phyloP scores from a whole-genome alignment of 2,797 vertebrate species.

The Hemitrygon akajei region DNA sequence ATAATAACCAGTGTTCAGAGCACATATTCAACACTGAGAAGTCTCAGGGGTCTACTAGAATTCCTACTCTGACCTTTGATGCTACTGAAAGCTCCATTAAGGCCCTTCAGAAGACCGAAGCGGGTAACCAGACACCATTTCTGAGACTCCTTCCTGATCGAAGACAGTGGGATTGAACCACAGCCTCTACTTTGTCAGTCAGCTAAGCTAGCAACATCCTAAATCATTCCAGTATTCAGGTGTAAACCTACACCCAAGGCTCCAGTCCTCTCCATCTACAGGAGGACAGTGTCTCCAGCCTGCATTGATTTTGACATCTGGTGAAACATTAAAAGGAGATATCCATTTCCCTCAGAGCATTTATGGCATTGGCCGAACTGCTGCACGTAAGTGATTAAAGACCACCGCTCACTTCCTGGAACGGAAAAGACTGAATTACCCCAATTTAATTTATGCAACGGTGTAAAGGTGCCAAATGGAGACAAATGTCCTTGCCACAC shows the following conservation, averaged over 20 bases:
- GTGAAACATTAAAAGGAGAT: neutral
- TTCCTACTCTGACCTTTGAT: neutral
- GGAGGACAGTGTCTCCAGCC: neutral
- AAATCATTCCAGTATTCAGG: neutral
- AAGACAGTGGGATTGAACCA: neutral
- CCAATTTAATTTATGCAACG: neutral
- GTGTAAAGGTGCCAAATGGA: neutral
- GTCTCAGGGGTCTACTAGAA: neutral
- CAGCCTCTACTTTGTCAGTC: neutral
- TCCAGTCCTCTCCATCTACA: neutral
- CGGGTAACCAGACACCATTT: neutral
- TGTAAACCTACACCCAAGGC: neutral
- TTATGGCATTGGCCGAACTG: neutral
- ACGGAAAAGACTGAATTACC: neutral
- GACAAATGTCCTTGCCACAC: neutral
- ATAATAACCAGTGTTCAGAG: neutral
- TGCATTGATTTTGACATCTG: slow-evolving; percentile 11
- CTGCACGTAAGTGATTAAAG: neutral
- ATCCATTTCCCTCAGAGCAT: neutral
- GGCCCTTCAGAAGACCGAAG: neutral
- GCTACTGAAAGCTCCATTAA: neutral
- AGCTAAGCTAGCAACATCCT: neutral
- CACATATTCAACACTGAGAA: neutral
- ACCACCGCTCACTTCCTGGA: neutral
- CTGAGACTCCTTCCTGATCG: neutral